These are phyloP conservation scores for Malacoraja senta DNA, from an alignment of 2,797 vertebrate species.

Conservation along the genomic window DNA sequence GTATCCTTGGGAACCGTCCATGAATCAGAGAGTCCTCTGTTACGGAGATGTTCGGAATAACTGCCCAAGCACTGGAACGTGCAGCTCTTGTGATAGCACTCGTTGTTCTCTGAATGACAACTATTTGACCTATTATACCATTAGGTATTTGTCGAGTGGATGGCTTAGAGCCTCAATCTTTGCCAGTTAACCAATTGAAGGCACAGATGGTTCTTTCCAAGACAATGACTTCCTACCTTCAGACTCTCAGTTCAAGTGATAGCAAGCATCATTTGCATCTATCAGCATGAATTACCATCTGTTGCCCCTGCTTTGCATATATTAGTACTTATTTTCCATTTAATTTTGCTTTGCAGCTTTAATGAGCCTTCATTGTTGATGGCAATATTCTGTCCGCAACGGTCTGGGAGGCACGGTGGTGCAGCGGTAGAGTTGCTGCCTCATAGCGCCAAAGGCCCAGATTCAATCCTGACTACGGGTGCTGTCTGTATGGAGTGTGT, in stretches of 20 bases:
- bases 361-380: not conserved
- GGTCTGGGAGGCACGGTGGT: too few species aligned
- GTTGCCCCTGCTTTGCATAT: not conserved
- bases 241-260: not conserved
- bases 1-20: too few species aligned
- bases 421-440: too few species aligned
- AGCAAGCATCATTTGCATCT: not conserved
- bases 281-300: constrained; percentile 22
- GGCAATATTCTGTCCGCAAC: not conserved
- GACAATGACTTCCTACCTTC: not conserved
- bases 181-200: not conserved
- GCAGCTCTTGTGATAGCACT: not conserved
- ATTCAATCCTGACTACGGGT: too few species aligned
- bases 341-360: not conserved
- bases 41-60: too few species aligned
- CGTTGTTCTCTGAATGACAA: not conserved
- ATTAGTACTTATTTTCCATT: not conserved
- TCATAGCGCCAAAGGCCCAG: too few species aligned
- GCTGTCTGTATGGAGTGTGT: too few species aligned
- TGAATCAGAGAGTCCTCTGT: too few species aligned
- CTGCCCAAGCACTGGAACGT: not conserved
- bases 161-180: not conserved
- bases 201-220: not conserved
- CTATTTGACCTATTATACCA: not conserved
- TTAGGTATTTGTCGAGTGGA: not conserved